Conservation (phyloP, 2,113 vertebrate genomes). For the Anguilla rostrata region DNA sequence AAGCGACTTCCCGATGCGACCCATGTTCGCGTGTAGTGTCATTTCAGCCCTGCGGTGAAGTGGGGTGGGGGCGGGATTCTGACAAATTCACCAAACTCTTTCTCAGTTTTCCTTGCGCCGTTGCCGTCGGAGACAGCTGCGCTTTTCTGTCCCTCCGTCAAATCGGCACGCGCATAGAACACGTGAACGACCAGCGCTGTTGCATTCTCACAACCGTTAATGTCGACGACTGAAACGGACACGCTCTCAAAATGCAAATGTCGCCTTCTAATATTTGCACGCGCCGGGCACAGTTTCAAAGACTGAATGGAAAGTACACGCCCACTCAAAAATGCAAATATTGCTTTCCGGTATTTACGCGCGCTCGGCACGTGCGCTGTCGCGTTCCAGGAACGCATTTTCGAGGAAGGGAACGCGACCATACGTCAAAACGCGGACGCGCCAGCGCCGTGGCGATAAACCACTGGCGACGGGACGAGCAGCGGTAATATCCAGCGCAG, state of each 20-base stretch:
- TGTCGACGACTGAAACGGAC: too few species aligned
- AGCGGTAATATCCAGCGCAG: background rate
- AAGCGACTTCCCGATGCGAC: background rate
- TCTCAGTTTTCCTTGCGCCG: too few species aligned
- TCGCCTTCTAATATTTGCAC: too few species aligned
- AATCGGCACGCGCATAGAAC: background rate
- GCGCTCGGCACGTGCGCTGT: too few species aligned
- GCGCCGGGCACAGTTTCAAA: too few species aligned
- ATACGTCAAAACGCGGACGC: background rate
- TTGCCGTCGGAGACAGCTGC: too few species aligned
- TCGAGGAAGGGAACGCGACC: background rate
- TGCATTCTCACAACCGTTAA: too few species aligned
- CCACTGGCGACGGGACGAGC: background rate
- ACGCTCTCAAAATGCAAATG: too few species aligned
- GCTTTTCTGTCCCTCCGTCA: background rate
- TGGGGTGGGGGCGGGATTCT: background rate
- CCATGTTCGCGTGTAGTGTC: background rate
- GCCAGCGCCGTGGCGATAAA: background rate
- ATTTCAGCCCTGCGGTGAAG: background rate
- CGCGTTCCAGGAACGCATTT: background rate
- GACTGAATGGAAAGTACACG: too few species aligned
- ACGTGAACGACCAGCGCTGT: too few species aligned
- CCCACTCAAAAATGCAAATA: too few species aligned
- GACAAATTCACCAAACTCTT: background rate
- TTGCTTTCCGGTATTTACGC: too few species aligned